A percentile compares a stretch with the other conserved stretches of the same genome.
phyloP scores from a whole-genome alignment of 2,888 invertebrate species.

The Drosophila nr. perissopoda region DNA sequence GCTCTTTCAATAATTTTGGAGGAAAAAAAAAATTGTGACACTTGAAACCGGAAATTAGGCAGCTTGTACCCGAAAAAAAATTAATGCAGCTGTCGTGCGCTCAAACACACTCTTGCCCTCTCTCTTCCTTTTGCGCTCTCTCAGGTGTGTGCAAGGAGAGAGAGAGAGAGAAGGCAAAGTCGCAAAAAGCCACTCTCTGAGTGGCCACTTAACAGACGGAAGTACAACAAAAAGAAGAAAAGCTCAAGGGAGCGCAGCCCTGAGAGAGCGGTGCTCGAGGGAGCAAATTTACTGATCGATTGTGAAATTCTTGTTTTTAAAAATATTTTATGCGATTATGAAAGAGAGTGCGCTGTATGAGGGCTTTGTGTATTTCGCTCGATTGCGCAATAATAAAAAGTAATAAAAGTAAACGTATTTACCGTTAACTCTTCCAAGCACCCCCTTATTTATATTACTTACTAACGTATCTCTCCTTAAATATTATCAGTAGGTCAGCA shows the following conservation, averaged over 20 bases:
- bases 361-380: conserved; percentile 7
- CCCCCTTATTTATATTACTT: neutral
- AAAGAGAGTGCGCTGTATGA: conserved; percentile 5
- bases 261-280: conserved; percentile 15
- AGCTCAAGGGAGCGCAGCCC: conserved; percentile 25
- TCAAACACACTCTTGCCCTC: conserved; percentile 8
- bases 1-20: conserved; percentile 70
- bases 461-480: neutral
- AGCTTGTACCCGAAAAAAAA: conserved; percentile 45
- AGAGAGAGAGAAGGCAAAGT: conserved; percentile 3
- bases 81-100: conserved; percentile 64
- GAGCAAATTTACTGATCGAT: conserved; percentile 31
- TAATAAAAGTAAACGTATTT: conserved; percentile 7
- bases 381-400: conserved; percentile 32
- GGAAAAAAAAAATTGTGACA: conserved; percentile 56
- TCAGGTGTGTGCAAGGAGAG: conserved; percentile 23
- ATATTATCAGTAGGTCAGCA: conserved; percentile 10
- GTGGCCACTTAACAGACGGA: conserved; percentile 28
- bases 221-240: conserved; percentile 21
- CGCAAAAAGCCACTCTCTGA: conserved; percentile 17
- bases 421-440: neutral
- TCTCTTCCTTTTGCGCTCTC: conserved; percentile 34
- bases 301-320: conserved; percentile 22
- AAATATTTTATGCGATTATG: conserved; percentile 18
- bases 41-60: conserved; percentile 77